Evolutionary conservation across 2,113 vertebrate species (phyloP).

Genomic region (Rafetus swinhoei): DNA sequence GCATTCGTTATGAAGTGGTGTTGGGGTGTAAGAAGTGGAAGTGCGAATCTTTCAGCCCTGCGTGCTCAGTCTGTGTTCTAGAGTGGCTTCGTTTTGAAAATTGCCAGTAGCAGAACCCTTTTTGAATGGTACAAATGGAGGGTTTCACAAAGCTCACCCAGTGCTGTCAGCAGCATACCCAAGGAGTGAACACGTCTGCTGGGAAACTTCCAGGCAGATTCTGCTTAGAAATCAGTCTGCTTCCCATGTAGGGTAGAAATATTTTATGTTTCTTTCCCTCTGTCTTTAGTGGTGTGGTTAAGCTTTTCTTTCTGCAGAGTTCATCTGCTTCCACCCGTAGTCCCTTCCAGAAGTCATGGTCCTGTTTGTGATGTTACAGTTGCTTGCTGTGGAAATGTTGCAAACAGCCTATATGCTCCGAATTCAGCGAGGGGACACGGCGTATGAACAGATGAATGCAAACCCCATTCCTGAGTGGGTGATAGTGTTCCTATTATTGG

Average conservation of each 20-base stretch:
- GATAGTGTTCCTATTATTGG: rapidly evolving
- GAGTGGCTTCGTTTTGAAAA: not conserved
- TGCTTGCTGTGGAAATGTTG: not conserved
- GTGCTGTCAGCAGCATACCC: constrained; percentile 19
- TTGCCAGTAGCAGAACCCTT: constrained; percentile 28
- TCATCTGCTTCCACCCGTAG: not conserved
- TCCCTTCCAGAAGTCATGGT: rapidly evolving
- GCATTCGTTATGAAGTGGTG: not conserved
- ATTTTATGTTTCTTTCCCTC: not conserved
- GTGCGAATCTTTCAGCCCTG: not conserved
- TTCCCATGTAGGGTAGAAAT: constrained; percentile 19
- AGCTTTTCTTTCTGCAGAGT: not conserved
- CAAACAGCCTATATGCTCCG: not conserved
- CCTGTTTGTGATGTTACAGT: rapidly evolving
- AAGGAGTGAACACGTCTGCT: not conserved
- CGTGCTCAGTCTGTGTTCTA: not conserved
- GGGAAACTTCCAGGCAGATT: constrained; percentile 48
- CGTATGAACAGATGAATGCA: not conserved
- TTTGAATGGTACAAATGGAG: not conserved
- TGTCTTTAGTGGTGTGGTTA: constrained; percentile 21
- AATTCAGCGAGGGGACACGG: not conserved
- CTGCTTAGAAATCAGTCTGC: constrained; percentile 49
- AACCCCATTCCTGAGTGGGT: not conserved
- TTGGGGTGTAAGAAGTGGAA: constrained; percentile 31
- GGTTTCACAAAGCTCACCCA: not conserved